Evolutionary conservation across 2,797 vertebrate species (phyloP).

Genomic region (Sebastes itinus): DNA sequence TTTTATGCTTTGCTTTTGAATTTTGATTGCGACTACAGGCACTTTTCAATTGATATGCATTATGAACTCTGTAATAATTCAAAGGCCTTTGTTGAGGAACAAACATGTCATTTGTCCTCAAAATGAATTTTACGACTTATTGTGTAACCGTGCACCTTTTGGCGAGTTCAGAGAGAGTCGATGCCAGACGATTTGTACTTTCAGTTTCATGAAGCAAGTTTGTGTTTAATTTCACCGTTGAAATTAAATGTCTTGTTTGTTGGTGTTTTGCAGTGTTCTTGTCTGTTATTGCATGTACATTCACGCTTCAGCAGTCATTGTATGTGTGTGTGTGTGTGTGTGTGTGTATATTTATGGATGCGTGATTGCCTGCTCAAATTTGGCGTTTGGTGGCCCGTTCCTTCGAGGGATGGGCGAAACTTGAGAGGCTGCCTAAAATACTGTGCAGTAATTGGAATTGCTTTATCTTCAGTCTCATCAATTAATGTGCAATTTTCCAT

Average conservation of each 20-base stretch:
- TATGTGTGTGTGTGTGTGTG: background rate
- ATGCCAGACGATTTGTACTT: background rate
- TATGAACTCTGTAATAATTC: conserved; percentile 73
- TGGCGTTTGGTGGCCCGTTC: conserved; percentile 74
- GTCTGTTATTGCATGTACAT: conserved; percentile 42
- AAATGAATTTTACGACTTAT: conserved; percentile 50
- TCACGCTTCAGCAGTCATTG: conserved; percentile 31
- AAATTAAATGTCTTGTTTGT: conserved; percentile 29
- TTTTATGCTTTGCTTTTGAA: conserved; percentile 76
- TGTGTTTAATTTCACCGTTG: conserved; percentile 7
- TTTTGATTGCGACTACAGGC: conserved; percentile 75
- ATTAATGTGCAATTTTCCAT: conserved; percentile 91
- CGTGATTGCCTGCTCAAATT: conserved; percentile 62
- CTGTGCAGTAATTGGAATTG: conserved; percentile 86
- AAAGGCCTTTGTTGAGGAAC: conserved; percentile 72
- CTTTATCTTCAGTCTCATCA: conserved; percentile 89
- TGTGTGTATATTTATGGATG: conserved; percentile 57
- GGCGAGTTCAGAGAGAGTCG: conserved; percentile 28
- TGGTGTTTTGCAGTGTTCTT: conserved; percentile 10
- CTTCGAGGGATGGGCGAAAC: conserved; percentile 81
- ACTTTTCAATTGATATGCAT: conserved; percentile 70
- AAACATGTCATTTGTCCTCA: conserved; percentile 67
- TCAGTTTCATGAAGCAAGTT: background rate
- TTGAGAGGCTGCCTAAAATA: conserved; percentile 85
- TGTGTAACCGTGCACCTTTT: conserved; percentile 43